These are phyloP conservation scores for Scaptomyza pallida DNA, from an alignment of 1,140 invertebrate genomes.

Conservation along the genomic window DNA sequence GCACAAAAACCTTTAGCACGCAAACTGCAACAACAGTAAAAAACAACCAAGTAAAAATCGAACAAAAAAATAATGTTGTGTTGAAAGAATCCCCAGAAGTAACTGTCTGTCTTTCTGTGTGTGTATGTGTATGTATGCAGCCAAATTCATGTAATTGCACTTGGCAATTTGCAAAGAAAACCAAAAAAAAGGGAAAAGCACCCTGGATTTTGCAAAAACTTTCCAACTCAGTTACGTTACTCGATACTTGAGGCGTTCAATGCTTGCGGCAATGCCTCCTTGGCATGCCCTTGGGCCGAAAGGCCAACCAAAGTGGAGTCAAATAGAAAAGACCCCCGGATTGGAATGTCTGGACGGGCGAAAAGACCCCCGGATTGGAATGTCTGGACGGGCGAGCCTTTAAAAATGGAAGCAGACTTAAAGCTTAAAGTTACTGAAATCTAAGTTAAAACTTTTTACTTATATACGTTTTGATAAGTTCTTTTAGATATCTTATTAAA, in stretches of 20 bases:
- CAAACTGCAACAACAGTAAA: background rate
- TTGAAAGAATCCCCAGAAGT: conserved; percentile 34
- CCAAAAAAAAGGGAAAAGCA: background rate
- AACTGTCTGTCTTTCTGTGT: too few species aligned
- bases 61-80: conserved; percentile 16
- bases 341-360: background rate
- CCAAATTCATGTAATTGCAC: conserved; percentile 71
- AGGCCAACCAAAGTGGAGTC: background rate
- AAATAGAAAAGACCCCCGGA: background rate
- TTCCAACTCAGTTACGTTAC: background rate
- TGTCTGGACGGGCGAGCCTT: background rate
- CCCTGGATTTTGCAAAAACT: background rate
- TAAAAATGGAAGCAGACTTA: background rate
- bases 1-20: background rate
- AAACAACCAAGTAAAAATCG: too few species aligned
- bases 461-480: too few species aligned
- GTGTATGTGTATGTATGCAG: too few species aligned
- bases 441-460: too few species aligned
- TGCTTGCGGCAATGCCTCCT: background rate
- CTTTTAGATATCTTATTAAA: too few species aligned
- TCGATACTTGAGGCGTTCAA: conserved; percentile 2
- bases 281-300: background rate
- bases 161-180: conserved; percentile 55
- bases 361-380: background rate
- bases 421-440: background rate